These are phyloP conservation scores for Agrypnus murinus DNA, from an alignment of 2,888 invertebrate genomes.

Conservation along the genomic window DNA sequence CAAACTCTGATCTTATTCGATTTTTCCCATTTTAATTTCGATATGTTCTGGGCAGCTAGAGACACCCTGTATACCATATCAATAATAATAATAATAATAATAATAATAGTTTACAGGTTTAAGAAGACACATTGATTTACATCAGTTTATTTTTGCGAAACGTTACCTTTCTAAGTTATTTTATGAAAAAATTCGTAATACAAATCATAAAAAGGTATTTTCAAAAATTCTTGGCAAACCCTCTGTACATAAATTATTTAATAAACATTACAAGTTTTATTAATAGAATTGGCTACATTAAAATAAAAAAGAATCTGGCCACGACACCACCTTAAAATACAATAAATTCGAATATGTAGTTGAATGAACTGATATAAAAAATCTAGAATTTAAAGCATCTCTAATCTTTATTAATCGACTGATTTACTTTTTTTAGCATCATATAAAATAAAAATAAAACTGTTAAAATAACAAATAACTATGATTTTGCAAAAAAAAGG, in stretches of 20 bases:
- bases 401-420: background rate
- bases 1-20: no score
- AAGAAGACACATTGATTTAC: no score
- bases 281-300: background rate
- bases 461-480: background rate
- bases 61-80: no score
- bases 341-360: background rate
- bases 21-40: no score
- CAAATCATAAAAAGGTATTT: background rate
- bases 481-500: background rate
- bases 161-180: no score
- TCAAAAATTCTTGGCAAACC: background rate
- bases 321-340: background rate
- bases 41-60: no score
- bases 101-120: no score
- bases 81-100: no score
- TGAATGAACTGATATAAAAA: background rate
- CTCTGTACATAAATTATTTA: background rate
- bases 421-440: background rate
- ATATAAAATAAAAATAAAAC: no score
- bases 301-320: background rate
- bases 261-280: constrained; percentile 1
- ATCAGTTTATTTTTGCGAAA: no score
- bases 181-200: no score
- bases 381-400: background rate